Percentiles rank a stretch among this genome's conserved stretches.
These are phyloP conservation scores for Thalassoma bifasciatum DNA, from an alignment of 2,113 vertebrate genomes.

Conservation along the genomic window DNA sequence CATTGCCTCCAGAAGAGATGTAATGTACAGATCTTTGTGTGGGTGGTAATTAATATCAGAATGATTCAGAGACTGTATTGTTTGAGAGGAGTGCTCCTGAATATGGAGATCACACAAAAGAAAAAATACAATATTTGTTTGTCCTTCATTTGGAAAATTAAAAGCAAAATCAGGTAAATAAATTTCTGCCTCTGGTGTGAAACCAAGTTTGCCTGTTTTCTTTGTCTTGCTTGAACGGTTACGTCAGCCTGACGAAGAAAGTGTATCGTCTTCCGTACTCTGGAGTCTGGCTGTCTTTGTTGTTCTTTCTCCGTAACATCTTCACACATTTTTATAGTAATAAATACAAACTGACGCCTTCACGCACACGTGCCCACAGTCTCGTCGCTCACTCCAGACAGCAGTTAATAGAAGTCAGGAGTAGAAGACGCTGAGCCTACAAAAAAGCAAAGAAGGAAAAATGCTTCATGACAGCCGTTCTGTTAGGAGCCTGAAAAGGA, in stretches of 20 bases:
- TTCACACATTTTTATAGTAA: not conserved
- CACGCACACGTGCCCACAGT: not conserved
- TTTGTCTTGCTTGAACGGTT: constrained; percentile 24
- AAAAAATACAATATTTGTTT: not conserved
- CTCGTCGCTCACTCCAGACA: constrained; percentile 27
- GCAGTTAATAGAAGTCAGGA: constrained; percentile 45
- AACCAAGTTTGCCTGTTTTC: not conserved
- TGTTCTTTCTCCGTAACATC: not conserved
- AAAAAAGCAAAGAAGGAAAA: constrained; percentile 1
- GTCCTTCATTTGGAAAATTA: not conserved
- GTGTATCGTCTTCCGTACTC: not conserved
- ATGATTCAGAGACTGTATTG: not conserved
- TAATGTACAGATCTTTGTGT: constrained; percentile 1
- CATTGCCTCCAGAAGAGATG: not conserved
- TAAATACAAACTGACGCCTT: not conserved
- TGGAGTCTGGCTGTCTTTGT: constrained; percentile 8
- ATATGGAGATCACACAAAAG: not conserved
- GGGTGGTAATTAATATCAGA: not conserved
- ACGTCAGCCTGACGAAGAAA: constrained; percentile 3
- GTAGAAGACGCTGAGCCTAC: constrained; percentile 36
- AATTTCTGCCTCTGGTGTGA: not conserved
- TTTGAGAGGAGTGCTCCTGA: no score
- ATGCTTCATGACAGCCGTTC: constrained; percentile 44
- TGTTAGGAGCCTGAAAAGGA: constrained; percentile 2
- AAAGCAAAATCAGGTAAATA: not conserved